Evolutionary conservation across 2,888 invertebrate species (phyloP), one percentile per base, ranked within the genome.

Genomic region (Endotricha flammealis): DNA sequence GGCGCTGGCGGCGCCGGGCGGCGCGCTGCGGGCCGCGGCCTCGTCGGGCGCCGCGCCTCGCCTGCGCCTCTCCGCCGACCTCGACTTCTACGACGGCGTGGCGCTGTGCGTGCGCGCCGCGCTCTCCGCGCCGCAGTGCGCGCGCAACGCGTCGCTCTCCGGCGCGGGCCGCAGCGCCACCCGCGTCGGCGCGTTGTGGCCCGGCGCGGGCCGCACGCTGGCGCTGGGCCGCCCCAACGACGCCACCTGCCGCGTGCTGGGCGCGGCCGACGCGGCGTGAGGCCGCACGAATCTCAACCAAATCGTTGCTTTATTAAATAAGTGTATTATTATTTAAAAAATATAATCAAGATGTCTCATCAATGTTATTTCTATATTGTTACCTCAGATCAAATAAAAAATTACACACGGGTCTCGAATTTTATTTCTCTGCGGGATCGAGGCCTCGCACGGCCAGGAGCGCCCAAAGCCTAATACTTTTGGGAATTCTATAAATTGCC

Each of bases 11-110:
- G 63, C 66, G 39, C 52, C 62, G 42, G 64, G 60, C 50, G 38
- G 65, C 59, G 42, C 49, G 59, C 57, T 43, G 36, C 36, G 17
- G 13, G 53, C 41, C 20, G 34, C 23, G 11, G 41, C 46, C 32
- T 41, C 38, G 34, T 6, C 6, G 10, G 47, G 7, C 32, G 47
- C 48, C 12, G 56, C 54, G 50, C 67, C 69, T 42, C 48, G 52
- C 17, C 51, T 68, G 57, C 53, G 44, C 48, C 40, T 77, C 36
- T 53, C 52, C 33, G 54, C 70, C 27, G 64, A 73, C 53, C 58
- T 75, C 29, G 80, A 81, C 67, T 79, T 80, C 68, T 75, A 78
- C 68, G 61, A 57, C 34, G 52, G 28, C 38, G 57, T 59, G 48
- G 53, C 69, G 57, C 64, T 77, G 42, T 81, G 81, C 62, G 78